These are phyloP conservation scores for Leptosomus discolor DNA, from an alignment of 2,113 vertebrate species.

Conservation along the genomic window DNA sequence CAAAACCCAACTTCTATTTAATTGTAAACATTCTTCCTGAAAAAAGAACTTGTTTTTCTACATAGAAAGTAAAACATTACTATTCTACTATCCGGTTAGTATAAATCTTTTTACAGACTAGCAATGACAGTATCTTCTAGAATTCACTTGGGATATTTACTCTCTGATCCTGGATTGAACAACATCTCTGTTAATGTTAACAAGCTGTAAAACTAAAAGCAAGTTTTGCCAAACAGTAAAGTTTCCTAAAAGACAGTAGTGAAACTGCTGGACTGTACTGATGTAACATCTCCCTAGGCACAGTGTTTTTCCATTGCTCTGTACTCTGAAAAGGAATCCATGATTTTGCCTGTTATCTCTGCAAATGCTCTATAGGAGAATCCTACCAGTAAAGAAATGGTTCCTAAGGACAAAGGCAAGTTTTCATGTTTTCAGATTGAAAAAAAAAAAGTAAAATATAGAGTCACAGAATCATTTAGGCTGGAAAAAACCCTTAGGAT, in stretches of 20 bases:
- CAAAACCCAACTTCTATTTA: not conserved
- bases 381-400: not conserved
- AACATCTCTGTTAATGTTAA: not conserved
- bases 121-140: not conserved
- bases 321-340: not conserved
- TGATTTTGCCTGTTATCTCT: not conserved
- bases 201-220: not conserved
- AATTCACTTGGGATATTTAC: not conserved
- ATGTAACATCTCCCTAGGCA: not conserved
- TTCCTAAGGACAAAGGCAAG: not conserved
- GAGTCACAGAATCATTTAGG: not conserved
- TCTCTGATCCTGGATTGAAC: not conserved
- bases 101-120: not conserved
- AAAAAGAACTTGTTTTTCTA: not conserved
- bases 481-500: not conserved
- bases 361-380: not conserved
- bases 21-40: not conserved
- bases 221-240: not conserved
- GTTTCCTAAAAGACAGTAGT: not conserved
- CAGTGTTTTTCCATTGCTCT: not conserved
- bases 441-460: not conserved
- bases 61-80: not conserved
- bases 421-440: not conserved
- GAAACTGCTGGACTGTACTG: not conserved
- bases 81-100: not conserved